Base-by-base conservation (phyloP, 2,888 invertebrate species). In the Blomia tropicalis region DNA sequence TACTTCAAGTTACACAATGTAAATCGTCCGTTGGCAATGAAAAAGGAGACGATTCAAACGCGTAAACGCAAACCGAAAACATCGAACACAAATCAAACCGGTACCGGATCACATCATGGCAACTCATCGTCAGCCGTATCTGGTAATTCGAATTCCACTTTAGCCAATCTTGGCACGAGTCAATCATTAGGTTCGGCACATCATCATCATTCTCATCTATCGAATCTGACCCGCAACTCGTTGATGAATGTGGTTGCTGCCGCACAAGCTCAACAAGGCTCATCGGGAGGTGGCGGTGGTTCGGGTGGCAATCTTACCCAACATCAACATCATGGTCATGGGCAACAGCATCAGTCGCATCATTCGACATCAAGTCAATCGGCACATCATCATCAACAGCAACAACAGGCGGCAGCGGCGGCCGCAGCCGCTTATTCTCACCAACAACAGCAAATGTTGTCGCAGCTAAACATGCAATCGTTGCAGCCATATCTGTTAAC, bases 21-120 rank as follows among this genome's bases (percentile, higher is more conserved):
- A 66, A 83, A 84, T 72, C 78, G 93, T 60, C 93, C 93, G 11
- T 74, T 85, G 70, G 82, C 90, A 61, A 93, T 95, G 92, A 81
- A 91, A 70, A 84, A 93, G 70, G 92, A 93, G 74, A 91, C 91
- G 36, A 92, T 95, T 70, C 93, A 65, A 56, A 89, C 89, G 17
- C 79, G 91, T 68, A 91, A 91, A 72, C 79, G 91, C 60, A 91
- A 91, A 72, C 85, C 87, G 0, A 88, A 88, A 56, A 31, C 59
- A 58, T 22, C 19, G 29, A 32, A 32, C 31, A 17, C 43, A 32
- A 25, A n/a, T 47, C 5, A n/a, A 7, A 36, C 7, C 22, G 51
- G 51, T 22, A 19, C 7, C n/a, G 51, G 51, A 14, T 14, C 5
- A 11, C 22, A 22, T 47, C 7, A 14, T 7, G 51, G 51, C 22